These are phyloP conservation scores for Cremastinae sp. DNA, from an alignment of 2,888 invertebrate genomes.

Conservation along the genomic window DNA sequence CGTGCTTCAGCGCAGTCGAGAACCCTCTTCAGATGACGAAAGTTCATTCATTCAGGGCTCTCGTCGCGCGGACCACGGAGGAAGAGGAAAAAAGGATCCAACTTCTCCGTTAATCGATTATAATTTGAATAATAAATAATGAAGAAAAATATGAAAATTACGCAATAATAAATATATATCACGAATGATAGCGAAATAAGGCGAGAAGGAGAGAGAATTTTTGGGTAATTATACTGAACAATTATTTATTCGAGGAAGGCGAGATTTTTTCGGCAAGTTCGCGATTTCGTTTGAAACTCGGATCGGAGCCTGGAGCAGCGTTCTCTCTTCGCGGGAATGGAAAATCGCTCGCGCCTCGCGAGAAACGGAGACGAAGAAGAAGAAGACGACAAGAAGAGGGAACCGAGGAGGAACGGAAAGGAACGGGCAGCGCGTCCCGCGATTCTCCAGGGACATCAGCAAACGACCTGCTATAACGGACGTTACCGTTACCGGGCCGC, in stretches of 20 bases:
- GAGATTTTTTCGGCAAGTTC: too few species aligned
- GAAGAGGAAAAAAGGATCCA: background rate
- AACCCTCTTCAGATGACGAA: conserved; percentile 54
- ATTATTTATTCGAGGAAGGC: too few species aligned
- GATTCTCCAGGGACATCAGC: conserved; percentile 57
- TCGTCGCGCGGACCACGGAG: conserved; percentile 8
- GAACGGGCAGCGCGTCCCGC: background rate
- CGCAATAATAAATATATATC: background rate
- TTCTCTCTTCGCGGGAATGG: conserved; percentile 47
- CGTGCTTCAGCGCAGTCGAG: conserved; percentile 8
- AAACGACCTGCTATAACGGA: conserved; percentile 37
- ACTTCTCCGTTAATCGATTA: too few species aligned
- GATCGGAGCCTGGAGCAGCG: too few species aligned
- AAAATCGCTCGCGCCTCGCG: conserved; percentile 52
- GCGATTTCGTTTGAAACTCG: too few species aligned
- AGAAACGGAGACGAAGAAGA: conserved; percentile 37
- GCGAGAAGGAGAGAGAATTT: conserved; percentile 12
- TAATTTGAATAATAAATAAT: too few species aligned
- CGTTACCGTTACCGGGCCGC: background rate
- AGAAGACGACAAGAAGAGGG: conserved; percentile 17
- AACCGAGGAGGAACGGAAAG: too few species aligned
- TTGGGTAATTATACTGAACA: too few species aligned
- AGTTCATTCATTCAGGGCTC: conserved; percentile 30
- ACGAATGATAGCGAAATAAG: background rate
- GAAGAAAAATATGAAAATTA: background rate